Conservation (phyloP, 2,888 invertebrate genomes). For the Cataglyphis livida region DNA sequence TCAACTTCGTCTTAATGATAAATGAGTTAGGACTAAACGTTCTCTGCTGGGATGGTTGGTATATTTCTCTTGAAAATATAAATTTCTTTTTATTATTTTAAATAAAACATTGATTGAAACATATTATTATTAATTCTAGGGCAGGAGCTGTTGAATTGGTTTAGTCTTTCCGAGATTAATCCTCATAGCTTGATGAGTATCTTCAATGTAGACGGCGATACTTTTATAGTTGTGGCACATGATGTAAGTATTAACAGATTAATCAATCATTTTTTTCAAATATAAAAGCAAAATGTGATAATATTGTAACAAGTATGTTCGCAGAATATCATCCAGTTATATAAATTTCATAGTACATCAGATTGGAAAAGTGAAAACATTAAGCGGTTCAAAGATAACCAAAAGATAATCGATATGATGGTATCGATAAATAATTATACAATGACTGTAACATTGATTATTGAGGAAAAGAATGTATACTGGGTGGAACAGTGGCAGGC, state of each 20-base stretch:
- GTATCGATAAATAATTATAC: constrained; percentile 57
- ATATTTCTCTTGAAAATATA: not conserved
- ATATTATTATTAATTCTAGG: constrained; percentile 65
- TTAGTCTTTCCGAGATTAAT: constrained; percentile 69
- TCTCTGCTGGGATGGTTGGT: constrained; percentile 79
- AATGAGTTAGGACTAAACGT: constrained; percentile 71
- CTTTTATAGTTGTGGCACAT: constrained; percentile 73
- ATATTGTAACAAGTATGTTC: not conserved
- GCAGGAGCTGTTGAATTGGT: constrained; percentile 74
- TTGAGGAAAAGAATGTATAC: constrained; percentile 52
- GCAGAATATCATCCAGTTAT: constrained; percentile 72
- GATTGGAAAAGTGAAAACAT: constrained; percentile 31
- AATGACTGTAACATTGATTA: constrained; percentile 71
- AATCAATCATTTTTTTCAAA: not conserved
- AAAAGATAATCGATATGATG: constrained; percentile 72
- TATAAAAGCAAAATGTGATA: not conserved
- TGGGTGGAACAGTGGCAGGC: constrained; percentile 73
- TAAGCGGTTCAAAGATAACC: constrained; percentile 53
- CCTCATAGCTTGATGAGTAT: constrained; percentile 65
- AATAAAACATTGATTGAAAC: not conserved
- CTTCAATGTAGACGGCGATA: constrained; percentile 69
- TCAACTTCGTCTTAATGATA: constrained; percentile 73
- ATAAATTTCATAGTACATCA: constrained; percentile 68
- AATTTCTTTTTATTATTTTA: not conserved
- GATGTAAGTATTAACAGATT: constrained; percentile 63